phyloP scores from a whole-genome alignment of 2,888 invertebrate species.

The Drosophila nigricruria region DNA sequence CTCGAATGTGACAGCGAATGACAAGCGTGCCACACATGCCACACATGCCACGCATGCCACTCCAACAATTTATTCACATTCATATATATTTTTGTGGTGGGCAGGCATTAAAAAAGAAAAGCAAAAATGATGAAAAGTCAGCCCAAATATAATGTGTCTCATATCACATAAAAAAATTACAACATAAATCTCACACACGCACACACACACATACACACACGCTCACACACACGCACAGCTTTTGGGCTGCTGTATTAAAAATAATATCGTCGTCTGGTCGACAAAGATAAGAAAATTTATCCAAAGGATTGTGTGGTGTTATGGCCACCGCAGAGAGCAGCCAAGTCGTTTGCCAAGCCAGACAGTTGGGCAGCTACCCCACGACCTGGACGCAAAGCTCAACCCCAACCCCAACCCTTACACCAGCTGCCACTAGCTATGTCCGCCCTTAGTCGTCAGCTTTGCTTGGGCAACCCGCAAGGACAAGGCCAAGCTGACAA shows the following conservation, averaged over 20 bases:
- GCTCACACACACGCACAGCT: conserved; percentile 23
- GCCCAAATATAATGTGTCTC: conserved; percentile 47
- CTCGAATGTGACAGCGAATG: conserved; percentile 13
- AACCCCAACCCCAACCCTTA: background rate
- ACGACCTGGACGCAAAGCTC: background rate
- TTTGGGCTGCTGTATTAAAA: conserved; percentile 75
- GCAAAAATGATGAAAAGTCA: conserved; percentile 59
- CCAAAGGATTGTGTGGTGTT: conserved; percentile 83
- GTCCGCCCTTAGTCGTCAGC: conserved; percentile 3
- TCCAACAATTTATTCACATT: conserved; percentile 21
- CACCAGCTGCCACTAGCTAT: background rate
- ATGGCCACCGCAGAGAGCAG: conserved; percentile 60
- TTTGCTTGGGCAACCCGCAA: conserved; percentile 65
- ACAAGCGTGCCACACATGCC: conserved; percentile 12
- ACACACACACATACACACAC: conserved; percentile 33
- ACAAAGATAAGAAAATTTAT: conserved; percentile 85
- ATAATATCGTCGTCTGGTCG: conserved; percentile 86
- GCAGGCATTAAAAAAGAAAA: conserved; percentile 1
- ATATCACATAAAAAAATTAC: conserved; percentile 75
- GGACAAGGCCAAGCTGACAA: conserved; percentile 56
- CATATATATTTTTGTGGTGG: conserved; percentile 6
- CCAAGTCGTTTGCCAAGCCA: conserved; percentile 51
- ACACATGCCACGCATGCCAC: conserved; percentile 14
- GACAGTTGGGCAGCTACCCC: conserved; percentile 28
- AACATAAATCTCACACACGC: conserved; percentile 69